Conservation (phyloP, 2,888 invertebrate genomes). For the Mactromeris polynyma region DNA sequence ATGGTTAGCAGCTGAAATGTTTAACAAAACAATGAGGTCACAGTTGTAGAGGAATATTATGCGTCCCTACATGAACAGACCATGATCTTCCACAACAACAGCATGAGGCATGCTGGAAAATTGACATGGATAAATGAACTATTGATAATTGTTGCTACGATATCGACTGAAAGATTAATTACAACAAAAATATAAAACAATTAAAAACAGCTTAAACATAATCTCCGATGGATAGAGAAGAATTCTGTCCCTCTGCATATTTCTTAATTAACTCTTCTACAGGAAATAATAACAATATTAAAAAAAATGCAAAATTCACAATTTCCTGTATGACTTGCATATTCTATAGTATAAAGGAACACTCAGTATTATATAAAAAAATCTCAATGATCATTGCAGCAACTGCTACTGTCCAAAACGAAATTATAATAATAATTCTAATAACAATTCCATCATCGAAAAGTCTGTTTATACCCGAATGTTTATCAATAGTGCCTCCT, state of each 20-base stretch:
- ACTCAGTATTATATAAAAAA: no score
- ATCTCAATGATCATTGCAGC: no score
- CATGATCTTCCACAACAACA: not conserved
- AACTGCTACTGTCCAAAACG: no score
- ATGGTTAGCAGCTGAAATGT: not conserved
- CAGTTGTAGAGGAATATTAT: not conserved
- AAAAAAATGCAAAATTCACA: not conserved
- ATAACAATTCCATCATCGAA: not conserved
- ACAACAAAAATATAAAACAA: slow-evolving; percentile 13
- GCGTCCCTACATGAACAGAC: not conserved
- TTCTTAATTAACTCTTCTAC: not conserved
- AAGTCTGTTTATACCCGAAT: not conserved
- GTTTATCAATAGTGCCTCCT: not conserved
- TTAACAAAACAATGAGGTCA: not conserved
- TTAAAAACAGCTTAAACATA: not conserved
- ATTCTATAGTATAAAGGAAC: no score
- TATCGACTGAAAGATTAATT: not conserved
- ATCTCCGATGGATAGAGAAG: not conserved
- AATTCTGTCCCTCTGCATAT: not conserved
- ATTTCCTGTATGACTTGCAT: not conserved
- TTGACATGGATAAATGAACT: slow-evolving; percentile 1
- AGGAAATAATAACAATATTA: not conserved
- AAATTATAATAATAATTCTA: no score
- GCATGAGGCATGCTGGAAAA: not conserved
- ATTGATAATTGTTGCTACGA: not conserved